Conservation (phyloP, 2,888 invertebrate species). For the Hydrotaea cyrtoneurina region DNA sequence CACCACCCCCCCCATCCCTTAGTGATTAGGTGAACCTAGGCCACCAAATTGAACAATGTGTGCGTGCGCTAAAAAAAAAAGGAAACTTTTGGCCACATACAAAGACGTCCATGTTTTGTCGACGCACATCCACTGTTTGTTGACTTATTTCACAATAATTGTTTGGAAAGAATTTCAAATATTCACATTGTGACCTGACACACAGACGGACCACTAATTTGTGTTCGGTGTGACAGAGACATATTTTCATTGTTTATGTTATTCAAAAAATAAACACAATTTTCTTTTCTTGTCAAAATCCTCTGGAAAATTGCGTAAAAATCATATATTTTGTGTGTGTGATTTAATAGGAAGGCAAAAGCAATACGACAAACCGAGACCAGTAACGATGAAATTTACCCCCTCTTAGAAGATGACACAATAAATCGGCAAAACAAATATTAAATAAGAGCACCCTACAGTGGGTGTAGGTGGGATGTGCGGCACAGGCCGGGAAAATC, state of each 20-base stretch:
- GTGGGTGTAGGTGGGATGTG: not conserved
- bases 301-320: conserved; percentile 44
- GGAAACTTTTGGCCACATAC: conserved; percentile 20
- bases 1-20: too few relatives aligned
- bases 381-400: conserved; percentile 37
- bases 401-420: conserved; percentile 65
- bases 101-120: not conserved
- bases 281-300: conserved; percentile 30
- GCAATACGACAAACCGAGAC: conserved; percentile 5
- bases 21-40: not conserved
- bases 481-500: too few relatives aligned
- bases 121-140: not conserved
- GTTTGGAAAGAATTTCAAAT: conserved; percentile 16
- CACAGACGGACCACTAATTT: not conserved
- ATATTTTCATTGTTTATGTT: conserved; percentile 10
- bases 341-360: conserved; percentile 26
- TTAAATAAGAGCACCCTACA: conserved; percentile 22
- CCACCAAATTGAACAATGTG: not conserved
- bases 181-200: not conserved
- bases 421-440: conserved; percentile 43
- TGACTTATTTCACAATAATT: conserved; percentile 15
- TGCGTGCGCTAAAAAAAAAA: not conserved
- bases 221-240: not conserved
- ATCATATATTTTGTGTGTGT: conserved; percentile 1
- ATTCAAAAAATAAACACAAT: conserved; percentile 16